Percentiles rank a stretch among this genome's conserved stretches.
phyloP scores from a whole-genome alignment of 2,888 invertebrate genomes.

The Apocheima hispidaria region DNA sequence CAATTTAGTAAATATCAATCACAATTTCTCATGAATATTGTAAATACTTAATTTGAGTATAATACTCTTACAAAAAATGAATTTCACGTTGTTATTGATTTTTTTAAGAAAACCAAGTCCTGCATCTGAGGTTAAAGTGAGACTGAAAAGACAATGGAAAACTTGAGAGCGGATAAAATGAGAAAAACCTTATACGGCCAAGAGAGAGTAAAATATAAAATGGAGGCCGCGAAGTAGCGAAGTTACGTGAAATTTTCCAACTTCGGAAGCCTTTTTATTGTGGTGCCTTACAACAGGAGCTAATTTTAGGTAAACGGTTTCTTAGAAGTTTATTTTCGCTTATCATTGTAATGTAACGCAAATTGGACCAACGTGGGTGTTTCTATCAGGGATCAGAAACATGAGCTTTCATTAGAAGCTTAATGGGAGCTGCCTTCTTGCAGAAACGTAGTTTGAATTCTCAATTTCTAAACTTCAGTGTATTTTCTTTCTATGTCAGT shows the following conservation, averaged over 20 bases:
- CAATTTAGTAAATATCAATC: too few species aligned
- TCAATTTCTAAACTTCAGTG: not conserved
- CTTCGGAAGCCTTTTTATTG: slow-evolving; percentile 49
- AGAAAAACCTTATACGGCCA: slow-evolving; percentile 36
- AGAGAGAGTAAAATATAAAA: slow-evolving; percentile 52
- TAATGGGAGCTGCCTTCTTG: not conserved
- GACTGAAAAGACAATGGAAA: slow-evolving; percentile 46
- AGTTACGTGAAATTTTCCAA: slow-evolving; percentile 56
- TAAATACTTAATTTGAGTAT: too few species aligned
- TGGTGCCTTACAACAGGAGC: slow-evolving; percentile 57
- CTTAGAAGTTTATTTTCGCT: slow-evolving; percentile 31
- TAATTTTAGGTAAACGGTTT: slow-evolving; percentile 51
- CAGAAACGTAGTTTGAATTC: not conserved
- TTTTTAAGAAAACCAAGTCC: not conserved
- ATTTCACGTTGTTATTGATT: not conserved
- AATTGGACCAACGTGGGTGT: slow-evolving; percentile 1
- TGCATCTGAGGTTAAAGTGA: too few species aligned
- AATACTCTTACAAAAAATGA: too few species aligned
- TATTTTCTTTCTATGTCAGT: not conserved
- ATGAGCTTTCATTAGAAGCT: not conserved
- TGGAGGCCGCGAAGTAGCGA: slow-evolving; percentile 52
- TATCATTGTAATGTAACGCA: slow-evolving; percentile 17
- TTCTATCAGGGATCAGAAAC: slow-evolving; percentile 12
- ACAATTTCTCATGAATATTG: not conserved
- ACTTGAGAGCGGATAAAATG: slow-evolving; percentile 44